Evolutionary conservation across 2,888 invertebrate genomes (phyloP).

Genomic region (Cremastinae sp.): DNA sequence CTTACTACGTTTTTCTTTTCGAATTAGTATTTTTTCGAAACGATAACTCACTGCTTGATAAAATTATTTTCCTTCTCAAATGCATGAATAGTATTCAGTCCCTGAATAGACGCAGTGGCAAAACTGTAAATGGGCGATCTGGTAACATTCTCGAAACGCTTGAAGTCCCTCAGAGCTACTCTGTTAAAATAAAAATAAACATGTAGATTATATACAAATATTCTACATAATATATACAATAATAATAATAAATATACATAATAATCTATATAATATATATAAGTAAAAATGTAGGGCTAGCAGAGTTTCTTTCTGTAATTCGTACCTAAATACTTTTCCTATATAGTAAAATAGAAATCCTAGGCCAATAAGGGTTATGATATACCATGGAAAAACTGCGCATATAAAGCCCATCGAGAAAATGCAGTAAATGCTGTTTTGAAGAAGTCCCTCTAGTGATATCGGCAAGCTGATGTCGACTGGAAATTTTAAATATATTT

Average conservation of each 20-base stretch:
- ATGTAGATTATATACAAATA: no score
- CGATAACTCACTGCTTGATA: constrained; percentile 76
- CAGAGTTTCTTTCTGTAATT: not conserved
- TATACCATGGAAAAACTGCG: constrained; percentile 81
- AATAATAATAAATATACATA: no score
- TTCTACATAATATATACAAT: no score
- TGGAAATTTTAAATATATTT: constrained; percentile 73
- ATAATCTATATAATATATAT: no score
- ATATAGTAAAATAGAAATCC: constrained; percentile 79
- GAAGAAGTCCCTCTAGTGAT: constrained; percentile 82
- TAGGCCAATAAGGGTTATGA: constrained; percentile 81
- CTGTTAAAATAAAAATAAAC: constrained; percentile 72
- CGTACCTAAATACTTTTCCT: constrained; percentile 79
- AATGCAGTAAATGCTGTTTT: constrained; percentile 81
- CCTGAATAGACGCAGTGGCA: constrained; percentile 83
- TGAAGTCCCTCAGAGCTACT: constrained; percentile 81
- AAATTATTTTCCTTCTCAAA: constrained; percentile 83
- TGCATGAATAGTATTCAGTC: constrained; percentile 84
- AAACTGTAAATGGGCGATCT: constrained; percentile 84
- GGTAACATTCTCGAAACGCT: constrained; percentile 82
- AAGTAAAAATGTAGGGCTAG: not conserved
- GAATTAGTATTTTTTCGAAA: not conserved
- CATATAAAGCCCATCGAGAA: constrained; percentile 81
- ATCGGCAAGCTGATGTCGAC: constrained; percentile 83
- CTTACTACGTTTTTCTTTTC: no score